Conservation (phyloP, 2,888 invertebrate species). For the Rhamnusium bicolor region DNA sequence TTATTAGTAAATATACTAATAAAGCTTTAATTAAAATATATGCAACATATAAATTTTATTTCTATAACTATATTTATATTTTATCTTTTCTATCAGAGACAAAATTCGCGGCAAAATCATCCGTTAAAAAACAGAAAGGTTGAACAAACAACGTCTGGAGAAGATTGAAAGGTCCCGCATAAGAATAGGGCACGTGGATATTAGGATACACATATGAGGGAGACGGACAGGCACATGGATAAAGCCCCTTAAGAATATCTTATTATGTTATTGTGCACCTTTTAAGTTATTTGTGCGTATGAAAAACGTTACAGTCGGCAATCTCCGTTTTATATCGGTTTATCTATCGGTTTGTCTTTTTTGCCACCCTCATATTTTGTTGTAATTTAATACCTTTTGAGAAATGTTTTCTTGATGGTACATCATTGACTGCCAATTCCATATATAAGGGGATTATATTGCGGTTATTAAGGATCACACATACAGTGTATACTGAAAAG, state of each 20-base stretch:
- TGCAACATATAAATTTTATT: no score
- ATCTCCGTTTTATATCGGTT: constrained; percentile 28
- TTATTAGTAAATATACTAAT: no score
- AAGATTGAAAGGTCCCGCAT: constrained; percentile 66
- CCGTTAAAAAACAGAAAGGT: constrained; percentile 62
- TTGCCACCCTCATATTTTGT: constrained; percentile 28
- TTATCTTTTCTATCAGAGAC: no score
- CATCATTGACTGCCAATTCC: background rate
- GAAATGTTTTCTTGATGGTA: constrained; percentile 7
- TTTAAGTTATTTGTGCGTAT: constrained; percentile 60
- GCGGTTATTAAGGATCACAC: no score
- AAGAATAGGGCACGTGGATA: constrained; percentile 69
- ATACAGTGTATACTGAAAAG: no score
- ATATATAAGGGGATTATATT: constrained; percentile 10
- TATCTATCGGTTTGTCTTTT: constrained; percentile 15
- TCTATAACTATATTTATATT: no score
- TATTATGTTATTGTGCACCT: constrained; percentile 67
- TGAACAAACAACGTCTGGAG: constrained; percentile 59
- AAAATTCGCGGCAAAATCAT: constrained; percentile 59
- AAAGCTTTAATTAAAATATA: no score
- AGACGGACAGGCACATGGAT: constrained; percentile 41
- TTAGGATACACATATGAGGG: constrained; percentile 47
- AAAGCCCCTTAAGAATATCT: constrained; percentile 63
- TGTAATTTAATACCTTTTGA: constrained; percentile 19
- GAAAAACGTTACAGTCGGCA: constrained; percentile 63